These are phyloP conservation scores for Drosophila pallidifrons DNA, from an alignment of 1,140 invertebrate genomes.

Conservation along the genomic window DNA sequence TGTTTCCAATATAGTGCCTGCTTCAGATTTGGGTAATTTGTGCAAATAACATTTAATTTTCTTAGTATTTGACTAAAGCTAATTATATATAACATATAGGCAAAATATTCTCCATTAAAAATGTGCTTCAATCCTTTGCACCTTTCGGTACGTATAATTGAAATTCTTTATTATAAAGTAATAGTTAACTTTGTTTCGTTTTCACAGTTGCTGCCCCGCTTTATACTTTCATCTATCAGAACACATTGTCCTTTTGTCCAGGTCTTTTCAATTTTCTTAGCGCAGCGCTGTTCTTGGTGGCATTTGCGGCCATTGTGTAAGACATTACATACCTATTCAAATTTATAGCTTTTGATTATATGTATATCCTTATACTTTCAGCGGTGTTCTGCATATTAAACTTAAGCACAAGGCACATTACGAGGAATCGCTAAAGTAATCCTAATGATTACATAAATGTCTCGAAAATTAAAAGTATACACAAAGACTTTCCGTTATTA, in stretches of 20 bases:
- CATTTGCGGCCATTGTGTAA: conserved; percentile 86
- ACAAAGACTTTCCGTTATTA: no score
- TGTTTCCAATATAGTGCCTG: conserved; percentile 88
- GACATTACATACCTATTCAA: conserved; percentile 4
- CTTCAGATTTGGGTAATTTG: conserved; percentile 88
- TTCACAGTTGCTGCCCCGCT: conserved; percentile 86
- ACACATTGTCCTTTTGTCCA: conserved; percentile 85
- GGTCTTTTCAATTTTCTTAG: conserved; percentile 87
- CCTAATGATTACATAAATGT: background rate
- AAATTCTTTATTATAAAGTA: background rate
- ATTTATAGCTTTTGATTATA: conserved; percentile 5
- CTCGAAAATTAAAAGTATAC: no score
- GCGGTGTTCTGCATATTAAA: conserved; percentile 71
- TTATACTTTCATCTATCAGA: conserved; percentile 88
- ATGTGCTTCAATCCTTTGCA: conserved; percentile 87
- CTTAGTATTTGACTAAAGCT: background rate
- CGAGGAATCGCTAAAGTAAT: conserved; percentile 64
- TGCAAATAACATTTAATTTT: background rate
- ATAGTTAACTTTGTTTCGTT: background rate
- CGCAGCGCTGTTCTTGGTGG: conserved; percentile 81
- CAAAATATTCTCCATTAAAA: conserved; percentile 88
- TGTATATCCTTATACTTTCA: conserved; percentile 32
- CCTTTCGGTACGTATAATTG: conserved; percentile 77
- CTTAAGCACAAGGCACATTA: conserved; percentile 68
- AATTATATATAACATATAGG: conserved; percentile 75